A percentile compares a stretch with the other conserved stretches of the same genome.
These are phyloP conservation scores for Tupaia tana DNA, from an alignment of 2,113 vertebrate species.

Conservation along the genomic window DNA sequence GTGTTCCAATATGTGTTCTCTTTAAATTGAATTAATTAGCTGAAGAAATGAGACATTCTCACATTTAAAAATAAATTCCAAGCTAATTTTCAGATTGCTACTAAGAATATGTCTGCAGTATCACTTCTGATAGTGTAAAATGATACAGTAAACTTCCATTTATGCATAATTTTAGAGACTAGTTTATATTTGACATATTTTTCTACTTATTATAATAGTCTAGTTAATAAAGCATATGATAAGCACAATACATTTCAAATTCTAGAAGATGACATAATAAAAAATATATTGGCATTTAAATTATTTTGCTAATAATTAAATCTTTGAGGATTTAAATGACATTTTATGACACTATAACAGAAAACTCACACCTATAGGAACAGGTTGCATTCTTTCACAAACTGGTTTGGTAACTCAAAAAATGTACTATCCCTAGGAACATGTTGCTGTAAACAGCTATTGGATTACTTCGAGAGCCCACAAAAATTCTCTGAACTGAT, in stretches of 20 bases:
- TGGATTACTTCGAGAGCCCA: neutral
- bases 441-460: neutral
- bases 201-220: neutral
- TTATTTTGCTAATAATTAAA: slow-evolving; percentile 38
- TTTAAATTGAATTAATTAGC: slow-evolving; percentile 71
- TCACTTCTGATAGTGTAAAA: slow-evolving; percentile 41
- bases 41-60: slow-evolving; percentile 68
- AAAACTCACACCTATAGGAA: neutral
- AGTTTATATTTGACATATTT: neutral
- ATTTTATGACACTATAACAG: neutral
- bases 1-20: slow-evolving; percentile 18
- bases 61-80: slow-evolving; percentile 76
- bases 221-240: neutral
- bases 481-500: neutral
- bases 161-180: neutral
- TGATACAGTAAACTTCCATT: neutral
- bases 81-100: slow-evolving; percentile 70
- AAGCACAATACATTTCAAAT: neutral
- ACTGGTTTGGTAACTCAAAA: neutral
- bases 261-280: neutral
- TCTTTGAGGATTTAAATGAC: neutral
- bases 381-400: neutral
- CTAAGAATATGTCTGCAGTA: slow-evolving; percentile 58
- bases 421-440: neutral
- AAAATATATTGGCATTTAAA: neutral